Conservation (phyloP, 2,113 vertebrate genomes). For the Lepidothrix coronata region DNA sequence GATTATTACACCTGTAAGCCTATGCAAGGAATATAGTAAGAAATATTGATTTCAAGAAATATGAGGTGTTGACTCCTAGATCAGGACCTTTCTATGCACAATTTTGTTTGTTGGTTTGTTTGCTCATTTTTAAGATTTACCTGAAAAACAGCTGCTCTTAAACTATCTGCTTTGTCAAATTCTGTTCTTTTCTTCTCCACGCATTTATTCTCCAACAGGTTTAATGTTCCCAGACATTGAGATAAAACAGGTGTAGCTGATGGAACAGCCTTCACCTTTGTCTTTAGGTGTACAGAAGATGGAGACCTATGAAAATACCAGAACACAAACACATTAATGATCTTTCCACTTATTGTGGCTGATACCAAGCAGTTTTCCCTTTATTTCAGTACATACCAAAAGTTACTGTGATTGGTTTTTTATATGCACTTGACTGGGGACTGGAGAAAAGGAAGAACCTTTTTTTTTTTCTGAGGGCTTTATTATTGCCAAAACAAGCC, state of each 20-base stretch:
- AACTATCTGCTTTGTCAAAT: slow-evolving; percentile 75
- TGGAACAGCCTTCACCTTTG: slow-evolving; percentile 14
- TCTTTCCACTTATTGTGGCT: background rate
- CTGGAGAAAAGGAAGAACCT: background rate
- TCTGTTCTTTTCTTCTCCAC: slow-evolving; percentile 64
- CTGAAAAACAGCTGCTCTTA: slow-evolving; percentile 91
- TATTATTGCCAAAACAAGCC: background rate
- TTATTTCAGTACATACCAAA: background rate
- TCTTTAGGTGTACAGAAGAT: slow-evolving; percentile 51
- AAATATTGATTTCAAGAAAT: background rate
- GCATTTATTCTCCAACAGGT: slow-evolving; percentile 80
- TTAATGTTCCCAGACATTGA: slow-evolving; percentile 84
- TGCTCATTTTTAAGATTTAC: slow-evolving; percentile 54
- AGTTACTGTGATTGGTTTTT: background rate
- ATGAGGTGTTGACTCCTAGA: background rate
- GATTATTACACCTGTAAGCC: background rate
- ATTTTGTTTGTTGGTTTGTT: background rate
- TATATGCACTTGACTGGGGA: background rate
- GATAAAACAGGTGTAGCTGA: slow-evolving; percentile 64
- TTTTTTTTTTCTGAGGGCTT: background rate
- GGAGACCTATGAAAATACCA: slow-evolving; percentile 62
- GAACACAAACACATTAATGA: background rate
- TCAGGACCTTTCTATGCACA: background rate
- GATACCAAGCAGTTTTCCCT: background rate
- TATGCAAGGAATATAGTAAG: background rate